Evolutionary conservation across 2,113 vertebrate species (phyloP).

Genomic region (Puntigrus tetrazona): DNA sequence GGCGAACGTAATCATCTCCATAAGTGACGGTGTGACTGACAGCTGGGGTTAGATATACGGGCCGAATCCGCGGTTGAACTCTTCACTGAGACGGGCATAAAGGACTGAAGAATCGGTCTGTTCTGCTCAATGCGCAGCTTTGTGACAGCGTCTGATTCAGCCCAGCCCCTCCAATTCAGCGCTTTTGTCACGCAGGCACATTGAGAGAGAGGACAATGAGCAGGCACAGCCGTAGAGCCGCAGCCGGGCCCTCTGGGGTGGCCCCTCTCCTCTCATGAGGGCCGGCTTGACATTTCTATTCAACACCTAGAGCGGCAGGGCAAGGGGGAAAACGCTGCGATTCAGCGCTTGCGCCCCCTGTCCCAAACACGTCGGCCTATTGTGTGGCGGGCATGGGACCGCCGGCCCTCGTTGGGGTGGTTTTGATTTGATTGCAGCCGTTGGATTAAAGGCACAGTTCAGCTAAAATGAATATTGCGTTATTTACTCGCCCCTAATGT

Average conservation of each 20-base stretch:
- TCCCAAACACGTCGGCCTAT: conserved; percentile 29
- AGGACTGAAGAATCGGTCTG: conserved; percentile 40
- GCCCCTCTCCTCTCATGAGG: conserved; percentile 45
- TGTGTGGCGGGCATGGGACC: neutral
- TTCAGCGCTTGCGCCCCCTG: conserved; percentile 25
- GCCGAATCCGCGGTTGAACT: conserved; percentile 21
- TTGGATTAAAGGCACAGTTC: conserved; percentile 14
- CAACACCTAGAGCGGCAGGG: conserved; percentile 34
- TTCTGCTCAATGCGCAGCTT: conserved; percentile 41
- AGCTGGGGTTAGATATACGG: conserved; percentile 40
- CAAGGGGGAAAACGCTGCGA: conserved; percentile 21
- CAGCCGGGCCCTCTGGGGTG: conserved; percentile 24
- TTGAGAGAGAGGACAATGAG: conserved; percentile 44
- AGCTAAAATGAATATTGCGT: neutral
- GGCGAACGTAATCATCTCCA: neutral
- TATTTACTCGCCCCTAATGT: neutral
- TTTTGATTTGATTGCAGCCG: conserved; percentile 34
- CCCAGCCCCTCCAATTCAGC: conserved; percentile 48
- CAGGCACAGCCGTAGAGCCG: conserved; percentile 4
- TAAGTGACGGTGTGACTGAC: conserved; percentile 28
- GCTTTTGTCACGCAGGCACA: conserved; percentile 49
- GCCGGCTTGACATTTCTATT: conserved; percentile 60
- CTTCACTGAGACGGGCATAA: conserved; percentile 37
- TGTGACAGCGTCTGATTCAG: conserved; percentile 46
- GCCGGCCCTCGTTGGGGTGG: conserved; percentile 1